Evolutionary conservation across 1,140 invertebrate species (phyloP).

Genomic region (Druon quercuslanigerum): DNA sequence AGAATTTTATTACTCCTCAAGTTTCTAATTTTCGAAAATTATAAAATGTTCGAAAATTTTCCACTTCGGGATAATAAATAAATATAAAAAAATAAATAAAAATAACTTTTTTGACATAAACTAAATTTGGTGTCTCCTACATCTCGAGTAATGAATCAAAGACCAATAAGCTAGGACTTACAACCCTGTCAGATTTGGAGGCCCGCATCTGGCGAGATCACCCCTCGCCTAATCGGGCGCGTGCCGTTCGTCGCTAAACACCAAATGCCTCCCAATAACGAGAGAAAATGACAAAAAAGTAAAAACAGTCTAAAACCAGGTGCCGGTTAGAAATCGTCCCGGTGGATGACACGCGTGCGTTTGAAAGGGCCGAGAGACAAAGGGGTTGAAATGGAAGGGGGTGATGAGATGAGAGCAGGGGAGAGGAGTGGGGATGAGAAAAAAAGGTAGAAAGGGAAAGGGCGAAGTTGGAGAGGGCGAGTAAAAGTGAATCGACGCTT

Average conservation of each 20-base stretch:
- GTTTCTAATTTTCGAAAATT: too few species aligned
- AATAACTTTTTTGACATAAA: slow-evolving; percentile 15
- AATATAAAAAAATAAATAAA: too few species aligned
- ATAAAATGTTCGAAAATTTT: too few species aligned
- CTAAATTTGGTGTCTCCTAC: slow-evolving; percentile 45
- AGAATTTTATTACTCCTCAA: too few species aligned
- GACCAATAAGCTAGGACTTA: not conserved
- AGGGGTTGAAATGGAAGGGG: slow-evolving; percentile 37
- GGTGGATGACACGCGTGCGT: slow-evolving; percentile 68
- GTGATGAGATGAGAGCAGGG: too few species aligned
- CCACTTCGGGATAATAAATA: too few species aligned
- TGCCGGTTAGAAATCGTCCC: slow-evolving; percentile 66
- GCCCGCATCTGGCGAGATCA: slow-evolving; percentile 3
- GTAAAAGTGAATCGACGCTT: slow-evolving; percentile 58
- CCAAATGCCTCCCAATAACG: slow-evolving; percentile 44
- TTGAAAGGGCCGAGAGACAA: slow-evolving; percentile 53
- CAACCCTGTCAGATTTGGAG: not conserved
- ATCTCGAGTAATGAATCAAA: slow-evolving; percentile 44
- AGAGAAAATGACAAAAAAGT: slow-evolving; percentile 56
- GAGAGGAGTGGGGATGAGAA: slow-evolving; percentile 37
- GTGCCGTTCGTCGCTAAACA: slow-evolving; percentile 43
- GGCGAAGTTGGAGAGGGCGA: slow-evolving; percentile 21
- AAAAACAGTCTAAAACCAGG: slow-evolving; percentile 56
- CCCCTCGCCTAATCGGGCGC: slow-evolving; percentile 15
- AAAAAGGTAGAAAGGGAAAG: slow-evolving; percentile 11